A percentile compares a stretch with the other conserved stretches of the same genome.
Conservation (phyloP, 2,113 vertebrate genomes). For the Ursus arctos region DNA sequence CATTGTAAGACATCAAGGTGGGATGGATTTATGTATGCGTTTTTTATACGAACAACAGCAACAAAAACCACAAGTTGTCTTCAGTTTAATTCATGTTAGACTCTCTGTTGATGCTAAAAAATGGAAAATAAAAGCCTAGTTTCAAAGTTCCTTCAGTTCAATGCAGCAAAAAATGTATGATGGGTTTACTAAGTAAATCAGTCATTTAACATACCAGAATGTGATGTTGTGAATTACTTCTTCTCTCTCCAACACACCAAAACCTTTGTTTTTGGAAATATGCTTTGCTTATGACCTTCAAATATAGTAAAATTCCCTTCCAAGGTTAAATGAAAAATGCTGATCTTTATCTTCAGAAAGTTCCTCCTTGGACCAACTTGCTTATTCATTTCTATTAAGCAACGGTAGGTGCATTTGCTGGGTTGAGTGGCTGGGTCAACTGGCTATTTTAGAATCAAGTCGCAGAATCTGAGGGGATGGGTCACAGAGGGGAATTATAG, state of each 20-base stretch:
- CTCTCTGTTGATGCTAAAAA: not conserved
- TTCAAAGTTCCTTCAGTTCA: conserved; percentile 7
- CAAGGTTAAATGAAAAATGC: conserved; percentile 9
- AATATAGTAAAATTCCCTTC: not conserved
- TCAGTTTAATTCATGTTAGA: conserved; percentile 40
- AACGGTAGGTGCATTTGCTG: not conserved
- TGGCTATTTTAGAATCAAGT: not conserved
- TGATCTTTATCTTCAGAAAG: not conserved
- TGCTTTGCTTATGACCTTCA: conserved; percentile 3
- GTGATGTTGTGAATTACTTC: not conserved
- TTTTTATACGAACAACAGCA: conserved; percentile 23
- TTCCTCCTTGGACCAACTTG: not conserved
- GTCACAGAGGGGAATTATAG: not conserved
- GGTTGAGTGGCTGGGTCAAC: not conserved
- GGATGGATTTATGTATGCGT: not conserved
- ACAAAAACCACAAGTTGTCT: not conserved
- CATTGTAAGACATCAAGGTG: not conserved
- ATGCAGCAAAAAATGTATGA: not conserved
- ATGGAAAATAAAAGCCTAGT: not conserved
- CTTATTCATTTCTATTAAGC: not conserved
- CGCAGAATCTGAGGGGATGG: not conserved
- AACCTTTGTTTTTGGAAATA: conserved; percentile 17
- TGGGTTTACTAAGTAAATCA: conserved; percentile 1
- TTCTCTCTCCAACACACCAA: not conserved
- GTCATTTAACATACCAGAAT: not conserved